Percentiles rank a stretch among this genome's conserved stretches.
phyloP scores from a whole-genome alignment of 2,888 invertebrate genomes.

The Mimas tiliae region DNA sequence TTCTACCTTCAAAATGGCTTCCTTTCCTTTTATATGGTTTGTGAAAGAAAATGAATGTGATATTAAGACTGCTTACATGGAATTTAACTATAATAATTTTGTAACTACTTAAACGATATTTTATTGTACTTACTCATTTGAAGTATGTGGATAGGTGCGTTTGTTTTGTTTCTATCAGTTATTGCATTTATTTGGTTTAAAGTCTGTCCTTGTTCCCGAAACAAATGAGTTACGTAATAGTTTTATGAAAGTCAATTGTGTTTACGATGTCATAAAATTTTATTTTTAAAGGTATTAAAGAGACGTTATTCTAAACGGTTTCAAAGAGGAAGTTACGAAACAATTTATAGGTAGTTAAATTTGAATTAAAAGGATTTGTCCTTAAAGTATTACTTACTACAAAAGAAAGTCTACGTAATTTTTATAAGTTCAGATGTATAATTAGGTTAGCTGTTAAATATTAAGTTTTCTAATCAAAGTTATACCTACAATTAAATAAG shows the following conservation, averaged over 20 bases:
- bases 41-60: neutral
- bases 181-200: slow-evolving; percentile 4
- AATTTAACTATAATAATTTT: no score
- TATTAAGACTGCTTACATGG: no score
- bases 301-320: neutral
- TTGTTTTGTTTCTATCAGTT: neutral
- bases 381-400: neutral
- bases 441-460: no score
- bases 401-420: neutral
- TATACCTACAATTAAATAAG: no score
- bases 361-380: neutral
- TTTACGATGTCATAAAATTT: slow-evolving; percentile 11
- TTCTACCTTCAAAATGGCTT: neutral
- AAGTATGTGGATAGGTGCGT: neutral
- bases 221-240: neutral
- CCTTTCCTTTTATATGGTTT: neutral
- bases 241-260: neutral
- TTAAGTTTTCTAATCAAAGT: no score
- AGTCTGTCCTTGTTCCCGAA: neutral
- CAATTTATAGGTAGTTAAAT: neutral
- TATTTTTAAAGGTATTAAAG: neutral
- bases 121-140: neutral
- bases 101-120: neutral
- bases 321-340: neutral
- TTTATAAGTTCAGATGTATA: neutral